These are phyloP conservation scores for Dicrurus megarhynchus DNA, from an alignment of 2,113 vertebrate species.

Conservation along the genomic window DNA sequence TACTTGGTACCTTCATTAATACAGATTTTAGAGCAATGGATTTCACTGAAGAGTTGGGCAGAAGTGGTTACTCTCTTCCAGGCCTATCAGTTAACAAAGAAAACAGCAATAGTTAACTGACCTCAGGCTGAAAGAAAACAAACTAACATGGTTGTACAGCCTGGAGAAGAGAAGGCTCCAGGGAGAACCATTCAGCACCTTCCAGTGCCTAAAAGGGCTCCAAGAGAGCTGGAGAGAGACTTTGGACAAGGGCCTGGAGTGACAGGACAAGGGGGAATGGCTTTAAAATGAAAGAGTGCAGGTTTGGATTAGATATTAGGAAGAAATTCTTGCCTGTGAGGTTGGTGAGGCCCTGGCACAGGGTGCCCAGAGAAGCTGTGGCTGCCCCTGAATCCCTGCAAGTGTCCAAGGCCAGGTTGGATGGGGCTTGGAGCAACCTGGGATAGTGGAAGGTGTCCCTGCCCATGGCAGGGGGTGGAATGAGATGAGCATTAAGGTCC, in stretches of 20 bases:
- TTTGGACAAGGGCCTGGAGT: neutral
- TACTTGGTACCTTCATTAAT: neutral
- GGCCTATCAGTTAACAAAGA: neutral
- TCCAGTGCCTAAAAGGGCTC: neutral
- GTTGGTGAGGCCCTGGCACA: neutral
- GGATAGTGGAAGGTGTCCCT: neutral
- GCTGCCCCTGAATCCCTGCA: neutral
- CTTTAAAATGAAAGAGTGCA: neutral
- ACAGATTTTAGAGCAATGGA: neutral
- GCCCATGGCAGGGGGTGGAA: neutral
- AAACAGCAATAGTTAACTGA: neutral
- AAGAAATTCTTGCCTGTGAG: neutral
- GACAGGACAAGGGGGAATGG: neutral
- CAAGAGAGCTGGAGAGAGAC: neutral
- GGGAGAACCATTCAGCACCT: neutral
- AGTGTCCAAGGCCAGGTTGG: neutral
- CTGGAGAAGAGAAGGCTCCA: neutral
- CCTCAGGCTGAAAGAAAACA: neutral
- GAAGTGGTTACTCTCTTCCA: neutral
- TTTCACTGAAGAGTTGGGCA: neutral
- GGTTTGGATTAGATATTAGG: neutral
- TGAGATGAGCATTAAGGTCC: neutral
- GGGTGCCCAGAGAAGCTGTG: neutral
- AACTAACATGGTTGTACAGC: neutral
- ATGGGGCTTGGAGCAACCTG: accelerated